Evolutionary conservation across 2,113 vertebrate species (phyloP).

Genomic region (Hypomesus transpacificus): DNA sequence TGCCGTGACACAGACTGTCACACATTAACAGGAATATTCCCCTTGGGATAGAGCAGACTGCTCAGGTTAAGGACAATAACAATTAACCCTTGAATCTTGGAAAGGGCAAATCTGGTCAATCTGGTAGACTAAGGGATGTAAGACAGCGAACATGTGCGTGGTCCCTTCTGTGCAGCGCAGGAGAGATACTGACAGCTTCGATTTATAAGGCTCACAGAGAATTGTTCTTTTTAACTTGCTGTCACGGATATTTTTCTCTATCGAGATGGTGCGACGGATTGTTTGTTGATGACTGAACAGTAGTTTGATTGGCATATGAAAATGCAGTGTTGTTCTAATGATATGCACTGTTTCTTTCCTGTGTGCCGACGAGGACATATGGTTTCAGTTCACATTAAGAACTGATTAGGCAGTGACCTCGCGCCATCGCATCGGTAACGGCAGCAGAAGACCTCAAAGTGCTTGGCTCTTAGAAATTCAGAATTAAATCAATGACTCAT

Average conservation of each 20-base stretch:
- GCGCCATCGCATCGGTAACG: conserved; percentile 31
- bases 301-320: background rate
- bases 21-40: conserved; percentile 30
- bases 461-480: conserved; percentile 54
- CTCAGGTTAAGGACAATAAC: conserved; percentile 24
- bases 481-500: conserved; percentile 58
- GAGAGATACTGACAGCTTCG: background rate
- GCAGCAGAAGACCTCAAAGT: conserved; percentile 33
- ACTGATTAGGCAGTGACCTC: conserved; percentile 59
- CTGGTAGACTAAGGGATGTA: conserved; percentile 8
- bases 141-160: background rate
- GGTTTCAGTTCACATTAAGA: conserved; percentile 44
- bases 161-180: background rate
- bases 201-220: background rate
- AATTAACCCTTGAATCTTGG: conserved; percentile 27
- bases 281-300: background rate
- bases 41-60: conserved; percentile 12
- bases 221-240: background rate
- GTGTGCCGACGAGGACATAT: conserved; percentile 32
- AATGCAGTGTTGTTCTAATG: conserved; percentile 5
- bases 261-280: background rate
- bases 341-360: conserved; percentile 36
- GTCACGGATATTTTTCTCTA: background rate
- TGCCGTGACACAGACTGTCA: conserved; percentile 21
- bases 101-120: conserved; percentile 27